Conservation (phyloP, 2,888 invertebrate species). For the Drosophila merina region DNA sequence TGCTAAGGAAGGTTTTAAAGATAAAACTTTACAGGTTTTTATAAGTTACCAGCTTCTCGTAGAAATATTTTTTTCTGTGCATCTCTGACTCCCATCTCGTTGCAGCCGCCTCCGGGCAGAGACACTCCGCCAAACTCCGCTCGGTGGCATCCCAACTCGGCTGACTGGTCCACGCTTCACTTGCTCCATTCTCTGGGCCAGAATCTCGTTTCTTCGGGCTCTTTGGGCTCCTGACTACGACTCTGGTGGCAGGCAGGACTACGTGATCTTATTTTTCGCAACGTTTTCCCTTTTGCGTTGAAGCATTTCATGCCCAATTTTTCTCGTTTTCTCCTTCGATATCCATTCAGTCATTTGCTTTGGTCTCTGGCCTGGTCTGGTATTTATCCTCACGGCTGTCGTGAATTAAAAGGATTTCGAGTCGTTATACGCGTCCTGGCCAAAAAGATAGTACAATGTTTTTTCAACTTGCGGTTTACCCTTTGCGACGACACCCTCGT, state of each 20-base stretch:
- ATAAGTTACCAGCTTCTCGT: neutral
- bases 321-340: conserved; percentile 58
- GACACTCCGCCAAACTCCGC: conserved; percentile 35
- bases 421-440: conserved; percentile 56
- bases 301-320: conserved; percentile 69
- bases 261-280: conserved; percentile 81
- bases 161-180: conserved; percentile 54
- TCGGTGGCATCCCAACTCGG: conserved; percentile 16
- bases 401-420: conserved; percentile 79
- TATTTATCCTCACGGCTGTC: conserved; percentile 70
- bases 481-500: conserved; percentile 67
- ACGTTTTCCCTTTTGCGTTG: conserved; percentile 48
- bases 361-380: conserved; percentile 19
- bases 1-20: too few relatives aligned
- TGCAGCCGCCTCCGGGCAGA: conserved; percentile 50
- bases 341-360: conserved; percentile 75
- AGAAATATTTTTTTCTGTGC: conserved; percentile 41
- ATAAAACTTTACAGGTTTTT: too few relatives aligned
- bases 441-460: conserved; percentile 71
- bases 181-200: conserved; percentile 72
- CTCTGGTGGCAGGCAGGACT: conserved; percentile 60
- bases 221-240: conserved; percentile 15
- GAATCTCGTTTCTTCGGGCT: conserved; percentile 23
- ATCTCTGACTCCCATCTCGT: conserved; percentile 42
- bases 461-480: conserved; percentile 73